Evolutionary conservation across 37 sponge, comb jelly and placozoan genomes (phyloP), one percentile per base, ranked within the genome.

Genomic region (Spongia lamella): DNA sequence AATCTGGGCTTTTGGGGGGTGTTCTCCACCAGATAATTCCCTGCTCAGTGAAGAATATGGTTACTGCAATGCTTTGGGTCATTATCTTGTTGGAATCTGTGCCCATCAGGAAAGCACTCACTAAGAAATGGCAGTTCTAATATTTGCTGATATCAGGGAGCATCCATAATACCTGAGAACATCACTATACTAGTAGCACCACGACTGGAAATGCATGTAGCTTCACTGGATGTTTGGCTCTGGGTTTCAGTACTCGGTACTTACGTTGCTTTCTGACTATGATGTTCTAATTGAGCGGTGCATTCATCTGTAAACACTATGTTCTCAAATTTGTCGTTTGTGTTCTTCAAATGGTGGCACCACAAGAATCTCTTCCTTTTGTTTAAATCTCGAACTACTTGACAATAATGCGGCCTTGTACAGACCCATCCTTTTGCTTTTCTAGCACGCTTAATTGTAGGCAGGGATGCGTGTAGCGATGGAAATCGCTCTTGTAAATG

Each of bases 131-230:
- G 67, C 17, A 61, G 66, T 27, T 77, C 64, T 24, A 81, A 65
- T 38, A 73, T 82, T 34, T 27, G 3, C 19, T 43, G 47, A 63
- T 50, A 82, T 26, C 53, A 49, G 19, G 55, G 61, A 2, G 65
- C 51, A 2, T n/a, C 64, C 82, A 73, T 72, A 54, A 73, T 82
- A 2, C 82, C 82, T 3, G 66, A 35, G 66, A 82, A 82, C 53
- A 82, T 62, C 29, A 73, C 82, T 30, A 82, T 33, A 29, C 35
- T 31, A 1, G 79, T 79, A 38, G 80, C 80, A 27, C 82, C 82
- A 29, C 38, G 25, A 21, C 35, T 43, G 37, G 65, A 70, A 37
- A 82, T 82, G n/a, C 55, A 30, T 72, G 73, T 22, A 72, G 51
- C 33, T 72, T 73, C 17, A 49, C 34, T 50, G n/a, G n/a, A n/a